Conservation (phyloP, 2,113 vertebrate genomes). For the Thamnophis sirtalis region DNA sequence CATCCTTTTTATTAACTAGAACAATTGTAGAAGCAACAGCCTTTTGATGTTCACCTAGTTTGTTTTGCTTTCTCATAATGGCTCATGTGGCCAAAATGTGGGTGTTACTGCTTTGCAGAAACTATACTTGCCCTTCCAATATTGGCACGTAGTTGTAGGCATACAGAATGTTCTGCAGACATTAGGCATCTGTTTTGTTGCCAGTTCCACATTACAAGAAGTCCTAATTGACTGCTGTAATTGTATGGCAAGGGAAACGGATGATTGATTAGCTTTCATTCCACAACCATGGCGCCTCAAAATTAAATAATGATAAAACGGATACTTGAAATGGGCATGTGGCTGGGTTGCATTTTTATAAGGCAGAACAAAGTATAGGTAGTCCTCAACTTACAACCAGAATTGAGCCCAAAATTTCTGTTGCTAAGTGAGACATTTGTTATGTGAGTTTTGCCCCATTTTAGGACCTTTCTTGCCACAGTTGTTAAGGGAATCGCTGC, state of each 20-base stretch:
- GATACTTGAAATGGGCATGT: not conserved
- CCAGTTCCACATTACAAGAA: accelerated
- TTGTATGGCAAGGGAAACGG: slow-evolving; percentile 39
- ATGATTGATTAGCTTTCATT: not conserved
- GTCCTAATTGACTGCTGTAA: not conserved
- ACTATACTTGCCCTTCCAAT: not conserved
- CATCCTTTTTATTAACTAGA: not conserved
- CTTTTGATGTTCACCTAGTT: not conserved
- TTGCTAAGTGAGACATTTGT: not conserved
- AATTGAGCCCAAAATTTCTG: not conserved
- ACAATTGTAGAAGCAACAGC: not conserved
- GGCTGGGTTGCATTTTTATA: not conserved
- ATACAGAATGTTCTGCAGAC: accelerated
- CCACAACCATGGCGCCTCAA: slow-evolving; percentile 7
- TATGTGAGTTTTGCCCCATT: not conserved
- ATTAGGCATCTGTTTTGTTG: not conserved
- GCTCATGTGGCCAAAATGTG: not conserved
- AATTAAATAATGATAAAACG: not conserved
- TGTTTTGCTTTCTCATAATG: not conserved
- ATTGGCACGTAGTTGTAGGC: not conserved
- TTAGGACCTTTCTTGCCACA: not conserved
- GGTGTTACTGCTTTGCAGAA: accelerated
- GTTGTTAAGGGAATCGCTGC: too few relatives aligned
- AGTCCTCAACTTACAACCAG: not conserved
- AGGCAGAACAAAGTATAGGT: accelerated